phyloP scores from a whole-genome alignment of 1,140 invertebrate species.

The Heliconius hewitsoni region DNA sequence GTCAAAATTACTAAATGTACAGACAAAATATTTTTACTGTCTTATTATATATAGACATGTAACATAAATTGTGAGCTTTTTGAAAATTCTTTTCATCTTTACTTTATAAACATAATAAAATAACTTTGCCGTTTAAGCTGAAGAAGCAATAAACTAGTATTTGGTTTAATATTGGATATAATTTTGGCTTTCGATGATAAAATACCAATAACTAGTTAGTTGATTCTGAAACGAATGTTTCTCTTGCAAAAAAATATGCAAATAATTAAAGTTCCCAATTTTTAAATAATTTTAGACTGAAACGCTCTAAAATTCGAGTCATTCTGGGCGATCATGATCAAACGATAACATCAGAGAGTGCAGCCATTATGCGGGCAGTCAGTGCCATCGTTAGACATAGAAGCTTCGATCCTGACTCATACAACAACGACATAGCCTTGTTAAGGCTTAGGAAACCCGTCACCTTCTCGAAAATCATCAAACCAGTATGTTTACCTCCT shows the following conservation, averaged over 20 bases:
- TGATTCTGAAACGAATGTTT: background rate
- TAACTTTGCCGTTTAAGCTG: too few relatives aligned
- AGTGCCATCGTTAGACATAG: constrained; percentile 89
- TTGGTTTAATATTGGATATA: too few relatives aligned
- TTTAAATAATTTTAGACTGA: constrained; percentile 81
- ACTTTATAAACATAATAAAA: too few relatives aligned
- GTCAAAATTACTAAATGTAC: too few relatives aligned
- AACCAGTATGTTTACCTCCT: constrained; percentile 89
- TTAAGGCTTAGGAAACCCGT: constrained; percentile 89
- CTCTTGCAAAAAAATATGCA: background rate
- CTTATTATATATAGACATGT: too few relatives aligned
- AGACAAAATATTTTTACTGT: too few relatives aligned
- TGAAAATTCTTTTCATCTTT: too few relatives aligned
- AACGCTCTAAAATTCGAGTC: constrained; percentile 89
- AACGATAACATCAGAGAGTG: constrained; percentile 87
- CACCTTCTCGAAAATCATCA: constrained; percentile 88
- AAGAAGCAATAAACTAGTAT: too few relatives aligned
- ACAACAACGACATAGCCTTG: constrained; percentile 93
- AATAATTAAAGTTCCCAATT: background rate
- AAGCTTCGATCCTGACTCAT: constrained; percentile 91
- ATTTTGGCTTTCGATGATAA: background rate
- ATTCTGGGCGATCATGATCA: constrained; percentile 91
- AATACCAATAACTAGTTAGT: background rate
- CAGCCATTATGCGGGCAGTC: constrained; percentile 89
- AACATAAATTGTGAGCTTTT: too few relatives aligned